Conservation (phyloP, 2,888 invertebrate genomes). For the Stenurella melanura region DNA sequence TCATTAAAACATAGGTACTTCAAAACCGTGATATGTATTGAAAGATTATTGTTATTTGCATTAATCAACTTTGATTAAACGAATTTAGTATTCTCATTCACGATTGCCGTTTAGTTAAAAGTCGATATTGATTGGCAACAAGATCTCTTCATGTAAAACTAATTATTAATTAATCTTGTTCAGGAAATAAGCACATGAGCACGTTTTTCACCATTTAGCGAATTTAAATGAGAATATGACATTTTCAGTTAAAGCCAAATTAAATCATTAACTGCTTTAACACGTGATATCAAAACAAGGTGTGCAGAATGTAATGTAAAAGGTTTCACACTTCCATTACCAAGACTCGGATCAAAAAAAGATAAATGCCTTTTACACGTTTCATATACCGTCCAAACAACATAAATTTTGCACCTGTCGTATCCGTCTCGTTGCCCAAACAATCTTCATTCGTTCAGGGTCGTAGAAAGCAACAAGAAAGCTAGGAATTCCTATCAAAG, state of each 20-base stretch:
- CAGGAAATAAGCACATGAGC: too few species aligned
- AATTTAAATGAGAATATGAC: constrained; percentile 10
- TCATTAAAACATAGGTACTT: too few species aligned
- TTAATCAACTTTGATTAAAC: too few species aligned
- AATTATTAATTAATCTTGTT: too few species aligned
- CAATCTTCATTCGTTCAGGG: background rate
- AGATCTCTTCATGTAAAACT: too few species aligned
- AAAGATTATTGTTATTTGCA: too few species aligned
- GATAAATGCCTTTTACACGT: background rate
- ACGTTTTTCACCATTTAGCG: background rate
- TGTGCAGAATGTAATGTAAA: background rate
- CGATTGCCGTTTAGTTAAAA: background rate
- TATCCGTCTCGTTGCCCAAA: constrained; percentile 1
- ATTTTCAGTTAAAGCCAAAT: constrained; percentile 22
- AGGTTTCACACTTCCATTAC: background rate
- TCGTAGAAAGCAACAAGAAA: background rate
- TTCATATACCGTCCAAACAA: background rate
- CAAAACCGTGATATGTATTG: too few species aligned
- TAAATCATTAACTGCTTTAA: constrained; percentile 15
- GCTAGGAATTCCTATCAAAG: too few species aligned
- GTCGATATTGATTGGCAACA: background rate
- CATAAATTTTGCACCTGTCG: constrained; percentile 4
- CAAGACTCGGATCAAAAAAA: background rate
- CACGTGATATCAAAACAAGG: background rate
- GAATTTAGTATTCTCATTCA: background rate